Base-by-base conservation (phyloP, 2,113 vertebrate genomes). In the Platycercus adscitus region DNA sequence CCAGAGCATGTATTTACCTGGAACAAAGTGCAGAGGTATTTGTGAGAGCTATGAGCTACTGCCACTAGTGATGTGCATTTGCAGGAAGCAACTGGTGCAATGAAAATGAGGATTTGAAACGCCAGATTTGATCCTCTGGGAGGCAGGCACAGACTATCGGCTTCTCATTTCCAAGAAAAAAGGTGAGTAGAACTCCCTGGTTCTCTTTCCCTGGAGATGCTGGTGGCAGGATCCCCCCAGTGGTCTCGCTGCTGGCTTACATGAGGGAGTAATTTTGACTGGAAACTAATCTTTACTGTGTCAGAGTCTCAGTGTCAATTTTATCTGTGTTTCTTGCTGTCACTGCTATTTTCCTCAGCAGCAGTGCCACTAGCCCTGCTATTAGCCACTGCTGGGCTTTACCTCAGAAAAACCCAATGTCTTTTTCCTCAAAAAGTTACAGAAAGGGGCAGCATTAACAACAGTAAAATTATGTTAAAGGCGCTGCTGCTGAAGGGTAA, bases 321-420 rank as follows among this genome's bases (percentile, higher is more conserved):
- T 97, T 96, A 86, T 91, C 88, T 88, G 43, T 85, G 77, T 89
- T 92, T 93, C 96, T 97, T 93, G 84, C 94, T 94, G 75, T 82
- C 93, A 96, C 76, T 94, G 64, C 91, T 96, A 96, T 97, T 97
- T 97, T 95, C 95, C 97, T 90, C 96, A 97, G 95, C 93, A 85
- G 96, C 92, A 94, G 64, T 85, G 63, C 91, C 73, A 88, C 81
- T 86, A 96, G 94, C 91, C 91, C 89, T 96, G 94, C 89, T 97
- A 97, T 97, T 97, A 97, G 91, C 92, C 96, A 88, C 94, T 91
- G 95, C 87, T 94, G 94, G 86, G 73, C 84, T 92, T 93, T 97
- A 78, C 85, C 73, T 95, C 84, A 84, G 77, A 93, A 91, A 5
- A 91, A 85, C 26, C 86, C 85, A 80, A 47, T 82, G 78, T 87